phyloP scores from a whole-genome alignment of 2,888 invertebrate genomes.

The Portevinia maculata region DNA sequence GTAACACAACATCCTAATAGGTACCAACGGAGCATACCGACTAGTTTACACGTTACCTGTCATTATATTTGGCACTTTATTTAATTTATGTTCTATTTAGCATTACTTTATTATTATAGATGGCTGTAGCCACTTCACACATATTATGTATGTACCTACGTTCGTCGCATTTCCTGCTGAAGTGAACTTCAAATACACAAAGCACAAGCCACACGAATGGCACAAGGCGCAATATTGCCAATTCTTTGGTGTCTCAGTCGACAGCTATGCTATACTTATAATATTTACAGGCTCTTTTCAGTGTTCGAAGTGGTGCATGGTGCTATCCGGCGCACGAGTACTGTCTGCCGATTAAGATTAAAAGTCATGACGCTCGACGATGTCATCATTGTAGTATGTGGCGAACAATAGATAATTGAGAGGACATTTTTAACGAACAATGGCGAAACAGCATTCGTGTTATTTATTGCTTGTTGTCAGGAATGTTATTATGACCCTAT shows the following conservation, averaged over 20 bases:
- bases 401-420: conserved; percentile 73
- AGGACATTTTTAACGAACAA: conserved; percentile 64
- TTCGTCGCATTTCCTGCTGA: background rate
- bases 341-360: conserved; percentile 64
- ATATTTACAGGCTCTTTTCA: conserved; percentile 64
- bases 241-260: conserved; percentile 69
- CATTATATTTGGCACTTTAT: conserved; percentile 74
- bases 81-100: conserved; percentile 75
- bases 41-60: conserved; percentile 74
- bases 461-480: conserved; percentile 70
- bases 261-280: conserved; percentile 71
- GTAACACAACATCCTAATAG: conserved; percentile 2
- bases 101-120: conserved; percentile 74
- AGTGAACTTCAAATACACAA: conserved; percentile 13
- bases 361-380: conserved; percentile 70
- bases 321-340: conserved; percentile 27
- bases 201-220: conserved; percentile 47
- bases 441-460: conserved; percentile 54
- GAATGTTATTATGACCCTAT: conserved; percentile 71
- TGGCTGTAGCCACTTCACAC: too few species aligned
- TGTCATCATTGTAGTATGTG: conserved; percentile 67
- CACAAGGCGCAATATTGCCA: conserved; percentile 61
- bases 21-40: conserved; percentile 50
- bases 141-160: conserved; percentile 30
- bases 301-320: conserved; percentile 46